A percentile compares a stretch with the other conserved stretches of the same genome.
These are phyloP conservation scores for Callaeas wilsoni DNA, from an alignment of 2,113 vertebrate genomes.

Conservation along the genomic window DNA sequence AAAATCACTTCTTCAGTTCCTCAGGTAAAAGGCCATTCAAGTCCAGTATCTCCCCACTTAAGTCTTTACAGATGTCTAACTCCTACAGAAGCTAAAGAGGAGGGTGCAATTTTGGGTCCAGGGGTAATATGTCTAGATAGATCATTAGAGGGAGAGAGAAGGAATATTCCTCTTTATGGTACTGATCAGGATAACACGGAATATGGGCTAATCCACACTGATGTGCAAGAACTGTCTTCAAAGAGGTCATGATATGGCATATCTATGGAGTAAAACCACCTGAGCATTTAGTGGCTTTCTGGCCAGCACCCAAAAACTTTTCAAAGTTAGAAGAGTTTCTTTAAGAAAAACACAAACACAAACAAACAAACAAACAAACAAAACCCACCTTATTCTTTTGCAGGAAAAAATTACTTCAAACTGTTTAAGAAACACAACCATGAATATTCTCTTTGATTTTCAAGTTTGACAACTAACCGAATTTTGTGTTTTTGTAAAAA, in stretches of 20 bases:
- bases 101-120: not conserved
- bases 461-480: not conserved
- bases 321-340: not conserved
- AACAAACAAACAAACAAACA: not conserved
- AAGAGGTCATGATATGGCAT: not conserved
- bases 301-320: not conserved
- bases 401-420: not conserved
- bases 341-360: not conserved
- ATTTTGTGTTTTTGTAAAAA: not conserved
- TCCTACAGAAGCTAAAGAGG: not conserved
- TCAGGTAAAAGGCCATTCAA: not conserved
- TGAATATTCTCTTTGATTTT: not conserved
- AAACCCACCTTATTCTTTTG: not conserved
- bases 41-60: not conserved
- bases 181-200: not conserved
- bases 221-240: not conserved
- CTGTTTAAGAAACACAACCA: not conserved
- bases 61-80: not conserved
- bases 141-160: not conserved
- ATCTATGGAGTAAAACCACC: not conserved
- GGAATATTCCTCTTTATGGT: not conserved
- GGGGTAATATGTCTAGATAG: not conserved
- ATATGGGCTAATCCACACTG: not conserved
- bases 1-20: not conserved
- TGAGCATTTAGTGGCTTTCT: not conserved